A percentile compares a stretch with the other conserved stretches of the same genome.
phyloP scores from a whole-genome alignment of 2,888 invertebrate genomes.

The Disparrhopalites patrizii region DNA sequence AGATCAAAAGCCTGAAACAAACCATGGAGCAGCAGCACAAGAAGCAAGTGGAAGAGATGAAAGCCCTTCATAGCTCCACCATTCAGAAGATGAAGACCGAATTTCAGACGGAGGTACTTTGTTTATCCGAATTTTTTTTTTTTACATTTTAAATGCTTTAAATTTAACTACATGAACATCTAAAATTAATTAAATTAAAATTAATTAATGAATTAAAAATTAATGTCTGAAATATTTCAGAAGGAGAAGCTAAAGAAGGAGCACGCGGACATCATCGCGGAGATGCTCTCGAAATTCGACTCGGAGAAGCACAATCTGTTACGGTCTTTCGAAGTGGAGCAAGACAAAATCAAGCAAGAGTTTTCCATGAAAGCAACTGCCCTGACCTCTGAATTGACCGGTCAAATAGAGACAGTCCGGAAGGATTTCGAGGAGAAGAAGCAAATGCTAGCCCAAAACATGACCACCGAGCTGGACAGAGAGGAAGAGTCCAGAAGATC shows the following conservation, averaged over 20 bases:
- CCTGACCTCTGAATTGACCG: conserved; percentile 13
- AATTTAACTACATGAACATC: too few species aligned
- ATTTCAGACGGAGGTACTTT: conserved; percentile 36
- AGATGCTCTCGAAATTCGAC: conserved; percentile 33
- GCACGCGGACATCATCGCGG: conserved; percentile 25
- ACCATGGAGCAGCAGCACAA: conserved; percentile 23
- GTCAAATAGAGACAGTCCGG: conserved; percentile 11
- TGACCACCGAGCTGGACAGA: not conserved
- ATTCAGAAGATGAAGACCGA: conserved; percentile 32
- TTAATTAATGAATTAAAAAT: not conserved
- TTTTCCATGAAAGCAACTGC: conserved; percentile 16
- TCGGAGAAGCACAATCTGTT: conserved; percentile 30
- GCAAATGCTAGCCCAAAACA: not conserved
- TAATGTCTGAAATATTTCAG: conserved; percentile 16
- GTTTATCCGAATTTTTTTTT: not conserved
- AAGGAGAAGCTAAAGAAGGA: conserved; percentile 36
- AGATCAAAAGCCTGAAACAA: conserved; percentile 35
- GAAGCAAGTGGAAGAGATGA: conserved; percentile 36
- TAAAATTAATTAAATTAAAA: conserved; percentile 3
- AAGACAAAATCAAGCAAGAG: conserved; percentile 30
- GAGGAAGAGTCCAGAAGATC: not conserved
- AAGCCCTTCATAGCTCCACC: conserved; percentile 30
- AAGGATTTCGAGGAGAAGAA: conserved; percentile 17
- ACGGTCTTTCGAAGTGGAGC: conserved; percentile 26
- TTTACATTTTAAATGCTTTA: not conserved